Conservation (phyloP, 2,888 invertebrate genomes). For the Beris chalybata region DNA sequence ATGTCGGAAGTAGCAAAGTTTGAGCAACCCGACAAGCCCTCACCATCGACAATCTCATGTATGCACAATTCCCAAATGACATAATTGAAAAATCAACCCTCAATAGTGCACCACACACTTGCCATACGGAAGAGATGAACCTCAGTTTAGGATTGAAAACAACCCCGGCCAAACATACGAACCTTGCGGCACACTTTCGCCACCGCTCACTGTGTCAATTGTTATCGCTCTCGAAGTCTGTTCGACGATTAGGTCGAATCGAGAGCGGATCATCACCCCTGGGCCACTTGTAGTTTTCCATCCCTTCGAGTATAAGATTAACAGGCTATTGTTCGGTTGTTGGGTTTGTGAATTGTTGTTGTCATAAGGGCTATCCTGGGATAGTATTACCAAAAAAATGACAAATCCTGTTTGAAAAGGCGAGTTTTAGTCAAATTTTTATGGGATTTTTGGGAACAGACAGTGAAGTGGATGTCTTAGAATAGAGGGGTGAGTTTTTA, state of each 20-base stretch:
- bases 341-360: conserved; percentile 27
- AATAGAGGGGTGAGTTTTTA: conserved; percentile 3
- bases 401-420: conserved; percentile 23
- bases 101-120: conserved; percentile 10
- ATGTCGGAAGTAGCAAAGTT: conserved; percentile 33
- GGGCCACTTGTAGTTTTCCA: conserved; percentile 20
- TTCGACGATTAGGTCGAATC: conserved; percentile 22
- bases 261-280: conserved; percentile 16
- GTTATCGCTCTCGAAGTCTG: neutral
- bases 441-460: conserved; percentile 1
- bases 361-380: neutral
- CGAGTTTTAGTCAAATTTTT: conserved; percentile 8
- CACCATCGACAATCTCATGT: conserved; percentile 10
- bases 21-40: neutral
- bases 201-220: conserved; percentile 21
- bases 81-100: conserved; percentile 33
- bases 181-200: neutral
- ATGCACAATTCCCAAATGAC: conserved; percentile 30
- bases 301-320: conserved; percentile 18
- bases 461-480: neutral
- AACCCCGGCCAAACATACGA: neutral
- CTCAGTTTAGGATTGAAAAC: neutral
- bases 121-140: conserved; percentile 15
- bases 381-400: conserved; percentile 25
- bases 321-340: conserved; percentile 37